Conservation (phyloP, 2,113 vertebrate genomes). For the Microtus oregoni region DNA sequence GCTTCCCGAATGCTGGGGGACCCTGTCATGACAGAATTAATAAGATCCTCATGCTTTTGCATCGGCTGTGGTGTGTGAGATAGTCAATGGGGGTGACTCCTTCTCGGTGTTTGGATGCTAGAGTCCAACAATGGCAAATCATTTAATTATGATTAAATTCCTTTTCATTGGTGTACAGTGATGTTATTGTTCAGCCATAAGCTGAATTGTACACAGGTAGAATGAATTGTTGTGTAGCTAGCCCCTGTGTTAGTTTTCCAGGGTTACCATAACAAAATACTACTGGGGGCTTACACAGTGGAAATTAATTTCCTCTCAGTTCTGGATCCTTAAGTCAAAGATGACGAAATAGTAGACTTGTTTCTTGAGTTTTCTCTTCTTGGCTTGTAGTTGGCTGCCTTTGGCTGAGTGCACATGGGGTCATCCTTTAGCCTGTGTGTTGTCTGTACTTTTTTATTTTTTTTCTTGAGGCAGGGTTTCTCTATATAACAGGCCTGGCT, state of each 20-base stretch:
- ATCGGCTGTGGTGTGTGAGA: too few relatives aligned
- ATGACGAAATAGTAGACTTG: background rate
- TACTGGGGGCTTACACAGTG: background rate
- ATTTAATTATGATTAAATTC: background rate
- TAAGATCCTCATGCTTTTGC: too few relatives aligned
- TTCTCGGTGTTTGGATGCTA: too few relatives aligned
- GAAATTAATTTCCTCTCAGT: background rate
- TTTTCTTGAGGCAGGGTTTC: background rate
- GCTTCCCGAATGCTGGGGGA: too few relatives aligned
- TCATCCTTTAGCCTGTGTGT: background rate
- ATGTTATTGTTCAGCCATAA: background rate
- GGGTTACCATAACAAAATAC: background rate
- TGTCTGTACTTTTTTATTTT: background rate
- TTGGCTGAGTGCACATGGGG: background rate
- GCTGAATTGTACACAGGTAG: background rate
- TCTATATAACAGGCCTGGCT: background rate
- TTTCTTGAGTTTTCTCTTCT: background rate
- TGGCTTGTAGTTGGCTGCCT: background rate
- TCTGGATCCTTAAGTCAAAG: background rate
- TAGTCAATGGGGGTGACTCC: too few relatives aligned
- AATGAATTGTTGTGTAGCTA: background rate
- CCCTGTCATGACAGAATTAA: too few relatives aligned
- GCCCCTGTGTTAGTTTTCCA: background rate
- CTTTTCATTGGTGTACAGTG: background rate
- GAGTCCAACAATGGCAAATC: too few relatives aligned